Evolutionary conservation across 2,113 vertebrate species (phyloP), one percentile per base, ranked within the genome.

Genomic region (Dendrocopos noguchii): DNA sequence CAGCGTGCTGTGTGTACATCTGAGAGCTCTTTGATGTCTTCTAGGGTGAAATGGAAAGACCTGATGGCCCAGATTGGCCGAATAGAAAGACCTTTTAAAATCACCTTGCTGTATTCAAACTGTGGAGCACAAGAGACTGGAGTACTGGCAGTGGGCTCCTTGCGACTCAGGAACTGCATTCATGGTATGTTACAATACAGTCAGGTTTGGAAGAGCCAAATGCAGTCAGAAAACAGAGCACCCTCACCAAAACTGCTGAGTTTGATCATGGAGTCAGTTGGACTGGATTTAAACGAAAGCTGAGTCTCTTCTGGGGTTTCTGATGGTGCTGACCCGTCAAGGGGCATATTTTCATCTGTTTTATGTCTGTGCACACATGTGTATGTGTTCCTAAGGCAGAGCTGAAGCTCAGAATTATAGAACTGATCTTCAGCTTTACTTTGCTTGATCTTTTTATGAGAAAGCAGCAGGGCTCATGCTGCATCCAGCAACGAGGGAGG

Each of bases 21-120:
- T 95, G 42, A 59, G 63, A 85, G 44, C 19, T 47, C 21, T 93
- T 76, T 92, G 21, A 74, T 77, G 44, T 75, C 55, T 87, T 90
- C 63, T 95, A 99, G 98, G 91, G 60, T 96, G 56, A 97, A 97
- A 56, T 98, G 98, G 98, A 98, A 98, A 92, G 80, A 98, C 57
- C 74, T 99, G 68, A 91, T 97, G 64, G 93, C 97, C 59, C 87
- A 88, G 33, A 97, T 99, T 94, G 98, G 98, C 67, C 94, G n/a
- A 88, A 65, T 98, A 89, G 96, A 98, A 31, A 97, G 97, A 85
- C 97, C 98, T 55, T 98, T 99, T 95, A 97, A 97, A 91, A 97
- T 99, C 94, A 97, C 92, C n/a, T 90, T 99, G 77, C 87, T 97
- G n/a, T 98, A 98, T 96, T 97, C 97, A 39, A 96, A 84, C 85